Evolutionary conservation across 2,888 invertebrate genomes (phyloP).

Genomic region (Stenurella melanura): DNA sequence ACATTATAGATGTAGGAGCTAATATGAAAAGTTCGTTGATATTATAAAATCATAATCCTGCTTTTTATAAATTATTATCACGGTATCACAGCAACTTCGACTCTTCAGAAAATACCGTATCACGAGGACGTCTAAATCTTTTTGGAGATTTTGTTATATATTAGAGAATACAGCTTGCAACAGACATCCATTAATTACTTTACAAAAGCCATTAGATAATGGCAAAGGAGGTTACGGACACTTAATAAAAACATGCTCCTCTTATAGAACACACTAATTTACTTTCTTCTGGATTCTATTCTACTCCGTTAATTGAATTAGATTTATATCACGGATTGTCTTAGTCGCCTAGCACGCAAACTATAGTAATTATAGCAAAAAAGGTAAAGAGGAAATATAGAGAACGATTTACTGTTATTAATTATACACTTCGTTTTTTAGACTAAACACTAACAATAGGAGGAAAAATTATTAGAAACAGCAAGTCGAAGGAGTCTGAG

Average conservation of each 20-base stretch:
- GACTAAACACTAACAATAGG: background rate
- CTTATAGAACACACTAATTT: conserved; percentile 9
- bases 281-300: conserved; percentile 4
- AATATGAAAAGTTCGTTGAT: no score
- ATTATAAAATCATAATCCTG: no score
- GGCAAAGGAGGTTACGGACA: conserved; percentile 13
- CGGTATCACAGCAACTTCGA: no score
- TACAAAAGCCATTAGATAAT: conserved; percentile 22
- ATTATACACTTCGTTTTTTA: background rate
- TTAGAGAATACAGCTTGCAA: background rate
- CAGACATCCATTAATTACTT: conserved; percentile 24
- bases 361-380: background rate
- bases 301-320: background rate
- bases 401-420: background rate
- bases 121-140: no score
- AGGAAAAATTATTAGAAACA: background rate
- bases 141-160: background rate
- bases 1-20: no score
- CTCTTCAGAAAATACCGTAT: no score
- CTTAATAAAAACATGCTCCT: conserved; percentile 8
- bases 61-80: no score
- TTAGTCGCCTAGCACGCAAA: background rate
- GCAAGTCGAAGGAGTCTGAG: no score
- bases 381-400: no score
- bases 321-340: background rate